A percentile compares a stretch with the other conserved stretches of the same genome.
Evolutionary conservation across 2,888 invertebrate genomes (phyloP).

Genomic region (Aporophyla lueneburgensis): DNA sequence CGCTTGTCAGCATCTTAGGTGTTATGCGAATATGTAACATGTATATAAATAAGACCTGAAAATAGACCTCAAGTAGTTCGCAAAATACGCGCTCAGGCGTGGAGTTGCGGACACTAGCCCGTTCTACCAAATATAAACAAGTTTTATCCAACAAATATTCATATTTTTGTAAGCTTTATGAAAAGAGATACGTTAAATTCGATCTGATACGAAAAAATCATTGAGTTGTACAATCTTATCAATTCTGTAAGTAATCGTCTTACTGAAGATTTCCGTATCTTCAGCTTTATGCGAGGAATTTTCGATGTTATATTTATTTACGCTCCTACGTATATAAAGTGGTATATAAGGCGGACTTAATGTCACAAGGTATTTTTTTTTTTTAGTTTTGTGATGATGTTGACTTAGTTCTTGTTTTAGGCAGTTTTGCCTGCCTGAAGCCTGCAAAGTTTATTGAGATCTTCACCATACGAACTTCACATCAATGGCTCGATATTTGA

Average conservation of each 20-base stretch:
- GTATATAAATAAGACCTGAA: too few species aligned
- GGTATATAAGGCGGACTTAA: too few species aligned
- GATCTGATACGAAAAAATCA: too few species aligned
- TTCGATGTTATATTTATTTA: neutral
- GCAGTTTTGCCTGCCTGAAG: neutral
- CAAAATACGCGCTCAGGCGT: too few species aligned
- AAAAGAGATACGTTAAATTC: slow-evolving; percentile 8
- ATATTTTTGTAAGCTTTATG: neutral
- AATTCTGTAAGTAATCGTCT: slow-evolving; percentile 41
- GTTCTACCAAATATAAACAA: too few species aligned
- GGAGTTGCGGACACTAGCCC: too few species aligned
- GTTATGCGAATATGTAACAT: too few species aligned
- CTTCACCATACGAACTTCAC: neutral
- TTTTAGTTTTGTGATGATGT: neutral
- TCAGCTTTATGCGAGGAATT: slow-evolving; percentile 2
- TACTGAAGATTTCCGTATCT: slow-evolving; percentile 8
- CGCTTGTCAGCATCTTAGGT: too few species aligned
- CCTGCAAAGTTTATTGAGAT: neutral
- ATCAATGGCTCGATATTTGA: neutral
- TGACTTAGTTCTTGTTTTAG: neutral
- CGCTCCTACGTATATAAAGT: neutral
- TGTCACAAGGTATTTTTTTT: neutral
- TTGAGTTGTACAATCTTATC: slow-evolving; percentile 40
- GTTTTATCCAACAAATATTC: neutral
- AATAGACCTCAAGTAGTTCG: too few species aligned